Conservation (phyloP, 2,797 vertebrate species). For the Acanthurus tractus region DNA sequence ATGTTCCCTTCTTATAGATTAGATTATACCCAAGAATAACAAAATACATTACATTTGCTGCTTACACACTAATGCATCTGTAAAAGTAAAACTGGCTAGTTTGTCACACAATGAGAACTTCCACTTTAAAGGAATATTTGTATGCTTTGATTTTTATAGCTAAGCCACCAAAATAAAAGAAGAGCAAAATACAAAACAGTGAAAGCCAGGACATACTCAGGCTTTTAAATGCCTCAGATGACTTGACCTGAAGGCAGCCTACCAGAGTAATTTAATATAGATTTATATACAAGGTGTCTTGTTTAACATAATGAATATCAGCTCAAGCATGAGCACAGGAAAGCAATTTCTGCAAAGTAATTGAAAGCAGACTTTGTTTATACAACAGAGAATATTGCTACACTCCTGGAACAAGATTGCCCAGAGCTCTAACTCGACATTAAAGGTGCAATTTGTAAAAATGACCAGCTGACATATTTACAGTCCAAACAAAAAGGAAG, state of each 20-base stretch:
- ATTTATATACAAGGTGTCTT: conserved; percentile 82
- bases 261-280: conserved; percentile 77
- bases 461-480: no score
- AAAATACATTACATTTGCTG: neutral
- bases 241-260: conserved; percentile 74
- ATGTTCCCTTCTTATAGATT: neutral
- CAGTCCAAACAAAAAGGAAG: no score
- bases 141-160: conserved; percentile 9
- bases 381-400: conserved; percentile 69
- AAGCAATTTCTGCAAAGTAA: conserved; percentile 87
- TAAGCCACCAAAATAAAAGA: conserved; percentile 11
- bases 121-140: neutral
- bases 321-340: conserved; percentile 81
- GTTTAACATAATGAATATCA: conserved; percentile 86
- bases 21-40: neutral
- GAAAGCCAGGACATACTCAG: conserved; percentile 1
- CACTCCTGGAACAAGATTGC: conserved; percentile 68
- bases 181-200: conserved; percentile 30
- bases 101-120: neutral
- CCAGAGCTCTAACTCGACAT: conserved; percentile 52
- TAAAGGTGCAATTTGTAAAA: neutral
- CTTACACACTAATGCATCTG: neutral
- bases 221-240: conserved; percentile 65
- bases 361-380: conserved; percentile 83
- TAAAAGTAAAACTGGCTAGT: neutral